Evolutionary conservation across 2,797 vertebrate genomes (phyloP), one percentile per base, ranked within the genome.

Genomic region (Coendou prehensilis): DNA sequence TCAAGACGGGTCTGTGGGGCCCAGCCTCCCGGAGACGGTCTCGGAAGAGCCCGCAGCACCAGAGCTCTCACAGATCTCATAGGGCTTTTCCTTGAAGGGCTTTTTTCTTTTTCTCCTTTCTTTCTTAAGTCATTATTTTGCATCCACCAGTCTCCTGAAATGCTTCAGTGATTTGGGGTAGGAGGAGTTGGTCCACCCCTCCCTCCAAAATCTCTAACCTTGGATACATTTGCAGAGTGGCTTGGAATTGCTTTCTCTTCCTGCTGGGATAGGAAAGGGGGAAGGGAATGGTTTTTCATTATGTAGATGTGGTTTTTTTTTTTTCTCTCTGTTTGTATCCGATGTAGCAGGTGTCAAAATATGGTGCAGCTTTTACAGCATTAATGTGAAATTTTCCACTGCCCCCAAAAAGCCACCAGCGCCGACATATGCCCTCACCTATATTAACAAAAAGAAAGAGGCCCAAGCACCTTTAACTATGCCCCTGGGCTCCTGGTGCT

Each of bases 81-180:
- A 82, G 63, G 22, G 22, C 54, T 95, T 92, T 83, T 54, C 37
- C 79, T 52, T 92, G 33, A 73, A 63, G 61, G 4, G n/a, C 80
- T 83, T 67, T 67, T 73, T 33, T 2, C 8, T 15, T 14, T 5
- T 45, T 47, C 20, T 14, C n/a, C 15, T 13, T 67, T 54, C 54
- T 86, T 76, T n/a, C 83, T 89, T 89, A 54, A 92, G 61, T 94
- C 69, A 89, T 89, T 76, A 56, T 89, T 94, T 94, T 95, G 83
- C 91, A 75, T 54, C 52, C 10, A 9, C 87, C 45, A 82, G 17
- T 67, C 56, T 91, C 47, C 50, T 56, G 86, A 85, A 97, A 59
- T 86, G 94, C 93, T 91, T 96, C 91, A 94, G 76, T 91, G 92
- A 97, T 97, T 93, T 93, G 76, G 94, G 97, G 37, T 56, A 91